phyloP scores from a whole-genome alignment of 2,113 vertebrate species.

The Scolopax mira region DNA sequence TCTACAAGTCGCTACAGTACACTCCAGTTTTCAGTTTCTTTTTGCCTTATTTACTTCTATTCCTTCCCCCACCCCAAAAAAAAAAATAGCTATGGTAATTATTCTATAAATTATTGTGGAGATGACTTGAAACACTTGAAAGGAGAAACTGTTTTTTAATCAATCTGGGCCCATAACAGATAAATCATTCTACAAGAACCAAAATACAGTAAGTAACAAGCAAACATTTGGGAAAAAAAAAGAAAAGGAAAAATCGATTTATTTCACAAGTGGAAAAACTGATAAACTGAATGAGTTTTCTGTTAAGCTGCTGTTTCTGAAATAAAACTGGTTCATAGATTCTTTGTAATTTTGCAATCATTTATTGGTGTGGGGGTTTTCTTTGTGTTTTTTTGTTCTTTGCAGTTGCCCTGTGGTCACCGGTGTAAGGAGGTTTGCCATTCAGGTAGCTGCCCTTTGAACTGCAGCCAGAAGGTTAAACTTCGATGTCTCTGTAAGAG shows the following conservation, averaged over 20 bases:
- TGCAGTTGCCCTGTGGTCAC: constrained; percentile 89
- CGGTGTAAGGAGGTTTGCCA: constrained; percentile 92
- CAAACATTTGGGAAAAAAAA: background rate
- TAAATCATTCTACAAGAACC: background rate
- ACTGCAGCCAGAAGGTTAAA: constrained; percentile 92
- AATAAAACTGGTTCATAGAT: background rate
- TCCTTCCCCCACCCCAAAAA: background rate
- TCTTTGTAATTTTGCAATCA: background rate
- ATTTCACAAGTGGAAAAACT: background rate
- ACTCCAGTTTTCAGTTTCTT: background rate
- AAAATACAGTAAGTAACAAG: background rate
- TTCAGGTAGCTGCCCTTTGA: constrained; percentile 81
- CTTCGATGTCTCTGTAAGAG: constrained; percentile 91
- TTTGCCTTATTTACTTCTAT: background rate
- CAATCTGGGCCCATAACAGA: background rate
- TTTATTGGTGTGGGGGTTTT: background rate
- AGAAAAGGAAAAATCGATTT: background rate
- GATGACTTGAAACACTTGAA: background rate
- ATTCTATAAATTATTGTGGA: background rate
- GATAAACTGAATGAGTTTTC: background rate
- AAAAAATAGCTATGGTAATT: background rate
- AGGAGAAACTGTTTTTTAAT: background rate
- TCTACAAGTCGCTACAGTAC: background rate
- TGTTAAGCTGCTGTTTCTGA: background rate
- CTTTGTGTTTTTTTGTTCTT: background rate